A percentile compares a stretch with the other conserved stretches of the same genome.
phyloP scores from a whole-genome alignment of 2,113 vertebrate species.

The Amblyopsis rosae region DNA sequence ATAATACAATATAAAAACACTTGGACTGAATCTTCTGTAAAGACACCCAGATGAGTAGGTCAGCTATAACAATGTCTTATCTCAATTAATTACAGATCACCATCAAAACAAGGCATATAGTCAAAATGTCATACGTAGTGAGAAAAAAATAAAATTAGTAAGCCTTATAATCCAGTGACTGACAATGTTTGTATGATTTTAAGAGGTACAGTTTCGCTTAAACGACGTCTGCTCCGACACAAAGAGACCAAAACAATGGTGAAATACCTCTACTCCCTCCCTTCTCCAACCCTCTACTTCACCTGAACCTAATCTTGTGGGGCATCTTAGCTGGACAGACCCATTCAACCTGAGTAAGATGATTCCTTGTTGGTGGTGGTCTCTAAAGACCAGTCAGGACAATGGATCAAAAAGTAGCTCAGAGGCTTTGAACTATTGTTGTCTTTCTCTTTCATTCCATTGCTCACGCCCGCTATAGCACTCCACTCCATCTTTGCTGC shows the following conservation, averaged over 20 bases:
- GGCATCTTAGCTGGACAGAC: conserved; percentile 61
- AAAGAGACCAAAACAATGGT: conserved; percentile 38
- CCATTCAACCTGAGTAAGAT: conserved; percentile 69
- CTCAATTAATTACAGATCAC: no score
- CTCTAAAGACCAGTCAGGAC: conserved; percentile 68
- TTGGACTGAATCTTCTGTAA: conserved; percentile 24
- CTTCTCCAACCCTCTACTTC: conserved; percentile 40
- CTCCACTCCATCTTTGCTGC: conserved; percentile 40
- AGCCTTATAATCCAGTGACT: not conserved
- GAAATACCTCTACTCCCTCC: conserved; percentile 27
- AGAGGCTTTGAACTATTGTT: conserved; percentile 76
- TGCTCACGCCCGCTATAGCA: conserved; percentile 43
- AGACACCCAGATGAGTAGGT: conserved; percentile 25
- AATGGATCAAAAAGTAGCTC: conserved; percentile 75
- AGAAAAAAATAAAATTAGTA: not conserved
- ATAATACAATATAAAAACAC: not conserved
- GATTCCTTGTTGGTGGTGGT: conserved; percentile 73
- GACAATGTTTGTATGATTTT: conserved; percentile 6
- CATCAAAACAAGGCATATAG: not conserved
- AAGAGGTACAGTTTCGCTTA: conserved; percentile 10
- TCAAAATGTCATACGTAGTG: no score
- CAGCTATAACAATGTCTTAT: not conserved
- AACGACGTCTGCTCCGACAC: conserved; percentile 12
- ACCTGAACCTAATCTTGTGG: conserved; percentile 68
- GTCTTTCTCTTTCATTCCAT: conserved; percentile 44